Base-by-base conservation (phyloP, 1,140 invertebrate genomes). In the Bombus soroeensis region DNA sequence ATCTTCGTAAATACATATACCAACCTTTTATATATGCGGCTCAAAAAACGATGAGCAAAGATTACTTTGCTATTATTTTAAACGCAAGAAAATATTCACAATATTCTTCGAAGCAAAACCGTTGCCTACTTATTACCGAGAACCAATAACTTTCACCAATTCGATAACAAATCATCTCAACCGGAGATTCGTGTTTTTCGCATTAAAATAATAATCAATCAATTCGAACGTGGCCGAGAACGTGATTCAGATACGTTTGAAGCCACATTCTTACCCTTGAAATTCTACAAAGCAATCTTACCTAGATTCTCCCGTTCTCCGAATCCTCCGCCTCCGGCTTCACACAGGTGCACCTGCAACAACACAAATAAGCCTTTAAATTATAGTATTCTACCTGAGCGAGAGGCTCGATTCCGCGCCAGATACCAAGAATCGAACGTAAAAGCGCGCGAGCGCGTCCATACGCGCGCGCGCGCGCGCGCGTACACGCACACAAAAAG, bases 251-350 rank as follows among this genome's bases (percentile, higher is more conserved):
- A 73, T 39, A 47, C 41, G 32, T 43, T 43, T n/a, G 41, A 18
- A 47, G 71, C n/a, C n/a, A 3, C 39, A 68, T 76, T 70, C 34
- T 39, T 64, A 22, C 34, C 28, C 47, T 32, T 28, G 57, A 68
- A 53, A 81, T 66, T 28, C 32, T 34, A 43, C 39, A 76, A 43
- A 70, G 18, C 28, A 66, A 83, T 74, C 81, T 87, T 87, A 94
- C 93, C 93, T 94, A 93, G 88, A 94, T 93, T 91, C 87, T 92
- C 88, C 90, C 90, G 88, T 89, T 90, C 91, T 88, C 88, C 89
- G 88, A 89, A 91, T 91, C 92, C 90, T 90, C 92, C 85, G 87
- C 85, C 92, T 91, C 87, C 89, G 88, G 87, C 88, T 88, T 88
- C 77, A 79, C 64, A 86, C 75, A 73, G 73, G 64, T 89, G 57